Base-by-base conservation (phyloP, 2,888 invertebrate genomes). In the Phyto melanocephala region DNA sequence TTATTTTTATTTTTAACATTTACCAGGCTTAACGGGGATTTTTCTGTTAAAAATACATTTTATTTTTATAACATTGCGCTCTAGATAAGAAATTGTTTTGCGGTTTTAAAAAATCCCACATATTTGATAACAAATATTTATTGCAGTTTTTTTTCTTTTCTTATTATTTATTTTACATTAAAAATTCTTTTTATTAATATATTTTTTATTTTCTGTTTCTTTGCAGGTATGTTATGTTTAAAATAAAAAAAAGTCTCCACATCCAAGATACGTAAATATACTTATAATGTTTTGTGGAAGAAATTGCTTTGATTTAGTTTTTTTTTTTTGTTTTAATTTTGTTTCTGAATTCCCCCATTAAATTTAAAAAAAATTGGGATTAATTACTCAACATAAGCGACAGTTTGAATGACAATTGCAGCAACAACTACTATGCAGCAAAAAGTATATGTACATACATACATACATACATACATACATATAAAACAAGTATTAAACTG, bases 211-310 rank as follows among this genome's bases (percentile, higher is more conserved):
- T 45, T 24, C 13, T 52, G 6, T 68, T 60, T 77, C 33, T 50
- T 77, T 77, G 33, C 76, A 77, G 76, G 76, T 77, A 77, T 68
- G 76, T 77, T 52, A 52, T 10, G 50, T 52, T 28, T 60, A 28
- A 28, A 60, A 50, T 1, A 52, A 11, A 37, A 24, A 60, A 11
- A n/a, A 56, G 20, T 58, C 13, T 17, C 45, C 37, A 11, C 17
- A 67, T 13, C 56, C 37, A 52, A 50, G 28, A 20, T 40, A 28
- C 20, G 20, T 28, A 74, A 17, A 42, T 47, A 33, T 20, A 62
- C 15, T 58, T 15, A 6, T 4, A 20, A 20, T 47, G 6, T 52
- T 72, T 10, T 22, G 37, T 60, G 22, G 7, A 35, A 33, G 7
- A 35, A 70, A 35, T 11, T 35, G 2, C 17, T 3, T 24, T 24